Conservation (phyloP, 2,888 invertebrate species). For the Rhamphomyia laevipes region DNA sequence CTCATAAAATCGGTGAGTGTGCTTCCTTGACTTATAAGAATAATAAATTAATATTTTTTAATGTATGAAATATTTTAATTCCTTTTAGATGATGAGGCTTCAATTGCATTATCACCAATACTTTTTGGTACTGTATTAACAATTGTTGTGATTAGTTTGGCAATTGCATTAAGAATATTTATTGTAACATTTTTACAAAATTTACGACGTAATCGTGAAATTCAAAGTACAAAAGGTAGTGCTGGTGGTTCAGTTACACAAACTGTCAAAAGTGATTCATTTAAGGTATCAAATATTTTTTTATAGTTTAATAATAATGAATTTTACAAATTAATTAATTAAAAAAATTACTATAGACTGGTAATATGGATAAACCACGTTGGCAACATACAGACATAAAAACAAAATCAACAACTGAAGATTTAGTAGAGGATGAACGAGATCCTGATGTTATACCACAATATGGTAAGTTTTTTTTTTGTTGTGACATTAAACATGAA, state of each 20-base stretch:
- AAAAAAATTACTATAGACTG: constrained; percentile 19
- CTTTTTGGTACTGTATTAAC: constrained; percentile 37
- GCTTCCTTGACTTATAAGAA: background rate
- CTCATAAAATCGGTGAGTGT: constrained; percentile 52
- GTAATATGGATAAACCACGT: constrained; percentile 34
- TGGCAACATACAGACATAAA: constrained; percentile 41
- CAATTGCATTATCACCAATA: constrained; percentile 35
- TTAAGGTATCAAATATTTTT: constrained; percentile 27
- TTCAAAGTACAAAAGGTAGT: constrained; percentile 32
- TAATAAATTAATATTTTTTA: background rate
- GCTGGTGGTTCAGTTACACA: constrained; percentile 29
- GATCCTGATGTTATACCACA: constrained; percentile 68
- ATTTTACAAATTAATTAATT: background rate
- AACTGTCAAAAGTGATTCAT: constrained; percentile 27
- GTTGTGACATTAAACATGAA: background rate
- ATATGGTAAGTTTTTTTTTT: constrained; percentile 44
- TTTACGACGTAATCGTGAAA: constrained; percentile 33
- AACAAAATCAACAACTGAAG: constrained; percentile 34
- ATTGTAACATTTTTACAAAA: constrained; percentile 36
- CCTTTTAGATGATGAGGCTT: constrained; percentile 30
- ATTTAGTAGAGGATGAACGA: constrained; percentile 35
- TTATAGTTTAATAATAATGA: background rate
- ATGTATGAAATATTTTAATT: background rate
- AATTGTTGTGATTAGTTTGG: constrained; percentile 36
- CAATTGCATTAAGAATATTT: constrained; percentile 35